phyloP scores from a whole-genome alignment of 2,888 invertebrate genomes.

The Chloroclysta siterata region DNA sequence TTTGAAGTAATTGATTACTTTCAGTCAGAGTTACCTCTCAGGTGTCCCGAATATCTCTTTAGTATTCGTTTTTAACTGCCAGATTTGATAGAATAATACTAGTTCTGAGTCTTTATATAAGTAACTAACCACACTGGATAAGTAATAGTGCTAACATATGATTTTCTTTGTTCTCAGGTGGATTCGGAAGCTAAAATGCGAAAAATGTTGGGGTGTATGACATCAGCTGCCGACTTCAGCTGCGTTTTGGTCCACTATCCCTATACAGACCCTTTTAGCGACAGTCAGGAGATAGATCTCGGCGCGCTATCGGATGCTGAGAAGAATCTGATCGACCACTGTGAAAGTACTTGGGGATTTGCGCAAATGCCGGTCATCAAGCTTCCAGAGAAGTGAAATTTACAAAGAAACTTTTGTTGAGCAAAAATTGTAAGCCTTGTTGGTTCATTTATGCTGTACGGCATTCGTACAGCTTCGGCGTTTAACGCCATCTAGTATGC shows the following conservation, averaged over 20 bases:
- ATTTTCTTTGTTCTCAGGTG: conserved; percentile 77
- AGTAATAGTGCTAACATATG: conserved; percentile 27
- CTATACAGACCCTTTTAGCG: conserved; percentile 76
- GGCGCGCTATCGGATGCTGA: conserved; percentile 86
- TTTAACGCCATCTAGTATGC: conserved; percentile 64
- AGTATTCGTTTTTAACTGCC: too few relatives aligned
- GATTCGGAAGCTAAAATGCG: conserved; percentile 83
- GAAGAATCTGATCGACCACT: conserved; percentile 87
- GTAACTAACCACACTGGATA: conserved; percentile 26
- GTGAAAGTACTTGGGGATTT: conserved; percentile 87
- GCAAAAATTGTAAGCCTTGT: conserved; percentile 42
- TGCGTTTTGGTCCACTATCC: conserved; percentile 84
- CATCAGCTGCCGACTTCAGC: conserved; percentile 76
- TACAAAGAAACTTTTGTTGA: conserved; percentile 42
- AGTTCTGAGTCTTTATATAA: too few relatives aligned
- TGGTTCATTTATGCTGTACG: conserved; percentile 31
- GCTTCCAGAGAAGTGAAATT: conserved; percentile 86
- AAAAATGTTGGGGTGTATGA: conserved; percentile 75
- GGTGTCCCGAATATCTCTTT: too few relatives aligned
- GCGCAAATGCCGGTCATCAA: conserved; percentile 87
- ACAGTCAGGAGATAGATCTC: conserved; percentile 71
- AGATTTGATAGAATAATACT: too few relatives aligned
- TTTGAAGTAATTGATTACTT: background rate
- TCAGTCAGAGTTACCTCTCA: too few relatives aligned
- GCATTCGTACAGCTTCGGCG: conserved; percentile 58